Evolutionary conservation across 2,113 vertebrate genomes (phyloP), one percentile per base, ranked within the genome.

Genomic region (Rhodinocichla rosea): DNA sequence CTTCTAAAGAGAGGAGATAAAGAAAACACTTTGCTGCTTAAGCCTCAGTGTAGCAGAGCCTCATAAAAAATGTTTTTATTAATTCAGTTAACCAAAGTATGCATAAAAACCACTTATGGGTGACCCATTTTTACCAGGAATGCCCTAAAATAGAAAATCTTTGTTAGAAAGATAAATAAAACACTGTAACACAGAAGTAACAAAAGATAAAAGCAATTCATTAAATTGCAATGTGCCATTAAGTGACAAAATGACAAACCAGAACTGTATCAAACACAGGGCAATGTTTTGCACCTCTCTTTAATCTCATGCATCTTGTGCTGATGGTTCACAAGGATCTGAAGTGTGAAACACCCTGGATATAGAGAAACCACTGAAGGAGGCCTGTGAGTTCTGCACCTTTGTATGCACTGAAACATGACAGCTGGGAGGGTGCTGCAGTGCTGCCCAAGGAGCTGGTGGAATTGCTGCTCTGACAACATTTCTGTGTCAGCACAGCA

Each of bases 51-150:
- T 63, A 50, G 15, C 24, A 8, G 20, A 79, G 18, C 42, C 17
- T 75, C 45, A 45, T 27, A 30, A 71, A 89, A 83, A 70, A 56
- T 15, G 6, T 6, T 6, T 42, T 79, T 59, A 57, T 83, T 55
- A 68, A 19, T 89, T 75, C 65, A 47, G 12, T 56, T 84, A 93
- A 70, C 12, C 1, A 68, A 92, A 73, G 63, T 22, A 76, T 3
- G 3, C 20, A 70, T 15, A 53, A 67, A 74, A 10, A 53, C 11
- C 94, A 93, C 80, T 95, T 83, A 93, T 7, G 0, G 69, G 79
- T 68, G 89, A 55, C 3, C 63, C 90, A 13, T 87, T 73, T 95
- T 95, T 88, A 30, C 83, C 95, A 93, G 91, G 69, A 92, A 76
- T 70, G 33, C 63, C 91, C 94, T 95, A 70, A 92, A 95, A 96